Base-by-base conservation (phyloP, 2,113 vertebrate species). In the Pelusios castaneus region DNA sequence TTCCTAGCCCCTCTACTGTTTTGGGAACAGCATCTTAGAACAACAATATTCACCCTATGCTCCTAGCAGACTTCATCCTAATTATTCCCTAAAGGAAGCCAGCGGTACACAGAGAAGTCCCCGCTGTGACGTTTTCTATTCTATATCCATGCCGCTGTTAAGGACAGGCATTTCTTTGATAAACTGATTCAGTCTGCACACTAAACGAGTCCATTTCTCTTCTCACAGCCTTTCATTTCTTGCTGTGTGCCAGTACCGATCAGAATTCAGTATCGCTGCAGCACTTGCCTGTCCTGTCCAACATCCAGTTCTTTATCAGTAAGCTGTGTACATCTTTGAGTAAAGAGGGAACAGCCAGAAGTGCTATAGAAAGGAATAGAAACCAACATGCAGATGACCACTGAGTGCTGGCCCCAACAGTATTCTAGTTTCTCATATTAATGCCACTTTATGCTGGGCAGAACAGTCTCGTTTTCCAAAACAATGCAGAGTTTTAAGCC, bases 191-290 rank as follows among this genome's bases (percentile, higher is more conserved):
- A 0, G 55, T 21, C 87, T 93, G 58, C 10, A 0, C 1, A 31
- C 76, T 55, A 80, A 91, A 67, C 5, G 1, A 80, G 75, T 87
- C 63, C 45, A 58, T 8, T 5, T 2, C 82, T 88, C 88, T 81
- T 51, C 81, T 90, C 89, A 58, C 77, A 84, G 73, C 78, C 45
- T 94, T 89, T 82, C 78, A 51, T 27, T 79, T n/a, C 88, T 80
- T 84, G n/a, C 77, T 47, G 63, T 75, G 77, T 88, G 91, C 86
- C 85, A 11, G 2, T 55, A 80, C 88, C 89, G 88, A 94, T 95
- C 95, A 93, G 52, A 94, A 97, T 93, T 91, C 91, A 93, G 24
- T 1, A 80, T 58, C 9, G 55, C 90, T 3, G 49, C 95, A 96
- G 96, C 84, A 63, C 91, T 67, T 0, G 45, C 60, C 86, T 29